Conservation (phyloP, 1,140 invertebrate species). For the Drosophila ercepeae region DNA sequence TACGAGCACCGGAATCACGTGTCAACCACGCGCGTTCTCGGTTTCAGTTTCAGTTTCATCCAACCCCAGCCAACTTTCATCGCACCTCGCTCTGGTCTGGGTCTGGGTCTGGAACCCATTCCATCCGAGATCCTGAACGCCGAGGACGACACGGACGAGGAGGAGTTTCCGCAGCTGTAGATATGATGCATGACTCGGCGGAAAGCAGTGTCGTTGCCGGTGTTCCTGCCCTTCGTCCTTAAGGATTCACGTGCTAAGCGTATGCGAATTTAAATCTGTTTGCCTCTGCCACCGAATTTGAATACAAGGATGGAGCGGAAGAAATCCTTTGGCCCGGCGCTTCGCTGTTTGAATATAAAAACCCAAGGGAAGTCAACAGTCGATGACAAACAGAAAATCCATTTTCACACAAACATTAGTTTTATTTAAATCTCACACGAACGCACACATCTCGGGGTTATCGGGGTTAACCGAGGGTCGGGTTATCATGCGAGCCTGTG, state of each 20-base stretch:
- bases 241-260: constrained; percentile 68
- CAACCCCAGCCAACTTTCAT: constrained; percentile 16
- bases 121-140: constrained; percentile 3
- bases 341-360: constrained; percentile 75
- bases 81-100: constrained; percentile 5
- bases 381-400: constrained; percentile 82
- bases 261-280: constrained; percentile 77
- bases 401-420: constrained; percentile 81
- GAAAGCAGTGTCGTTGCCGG: constrained; percentile 56
- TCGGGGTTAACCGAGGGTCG: constrained; percentile 49
- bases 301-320: constrained; percentile 56
- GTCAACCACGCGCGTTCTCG: constrained; percentile 74
- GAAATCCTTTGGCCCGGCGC: constrained; percentile 59
- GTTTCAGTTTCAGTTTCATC: constrained; percentile 26
- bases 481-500: constrained; percentile 18
- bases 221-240: constrained; percentile 43
- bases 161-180: constrained; percentile 53
- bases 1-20: constrained; percentile 82
- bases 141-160: constrained; percentile 19
- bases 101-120: not conserved
- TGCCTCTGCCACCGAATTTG: constrained; percentile 55
- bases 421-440: constrained; percentile 71
- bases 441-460: constrained; percentile 42
- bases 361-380: constrained; percentile 55
- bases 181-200: constrained; percentile 80